Evolutionary conservation across 1,140 invertebrate species (phyloP).

Genomic region (Teleopsis dalmanni): DNA sequence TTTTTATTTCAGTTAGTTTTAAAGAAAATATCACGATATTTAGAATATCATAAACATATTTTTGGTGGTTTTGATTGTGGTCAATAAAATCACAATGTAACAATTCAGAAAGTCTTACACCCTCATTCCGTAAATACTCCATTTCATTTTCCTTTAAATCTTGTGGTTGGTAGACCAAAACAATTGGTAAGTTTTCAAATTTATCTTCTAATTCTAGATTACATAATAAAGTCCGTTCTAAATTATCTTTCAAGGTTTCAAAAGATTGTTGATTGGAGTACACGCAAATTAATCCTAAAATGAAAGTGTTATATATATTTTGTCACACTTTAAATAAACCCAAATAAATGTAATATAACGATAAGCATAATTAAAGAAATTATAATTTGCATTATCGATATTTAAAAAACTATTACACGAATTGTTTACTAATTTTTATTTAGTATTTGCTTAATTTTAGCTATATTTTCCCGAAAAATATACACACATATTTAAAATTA

Average conservation of each 20-base stretch:
- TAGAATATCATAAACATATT: slow-evolving; percentile 42
- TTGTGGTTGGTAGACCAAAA: slow-evolving; percentile 84
- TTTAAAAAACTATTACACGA: no score
- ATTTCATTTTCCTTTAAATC: slow-evolving; percentile 74
- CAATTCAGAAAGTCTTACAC: slow-evolving; percentile 83
- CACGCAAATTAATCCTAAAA: slow-evolving; percentile 73
- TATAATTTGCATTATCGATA: no score
- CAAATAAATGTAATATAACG: no score
- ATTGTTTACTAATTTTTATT: no score
- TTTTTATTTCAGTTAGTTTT: slow-evolving; percentile 39
- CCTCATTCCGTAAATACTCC: slow-evolving; percentile 75
- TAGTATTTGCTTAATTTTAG: no score
- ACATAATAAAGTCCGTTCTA: slow-evolving; percentile 84
- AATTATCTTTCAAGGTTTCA: slow-evolving; percentile 82
- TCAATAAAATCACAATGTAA: slow-evolving; percentile 46
- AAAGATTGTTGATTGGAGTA: slow-evolving; percentile 87
- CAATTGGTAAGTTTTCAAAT: slow-evolving; percentile 74
- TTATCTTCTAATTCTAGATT: slow-evolving; percentile 88
- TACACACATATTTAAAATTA: background rate
- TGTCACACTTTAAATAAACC: no score
- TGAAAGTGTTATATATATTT: slow-evolving; percentile 11
- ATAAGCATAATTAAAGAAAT: no score
- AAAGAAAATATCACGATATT: slow-evolving; percentile 41
- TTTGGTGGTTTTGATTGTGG: slow-evolving; percentile 42
- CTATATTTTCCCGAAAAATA: no score